Percentiles rank a stretch among this genome's conserved stretches.
Conservation (phyloP, 2,113 vertebrate species). For the Podiceps cristatus region DNA sequence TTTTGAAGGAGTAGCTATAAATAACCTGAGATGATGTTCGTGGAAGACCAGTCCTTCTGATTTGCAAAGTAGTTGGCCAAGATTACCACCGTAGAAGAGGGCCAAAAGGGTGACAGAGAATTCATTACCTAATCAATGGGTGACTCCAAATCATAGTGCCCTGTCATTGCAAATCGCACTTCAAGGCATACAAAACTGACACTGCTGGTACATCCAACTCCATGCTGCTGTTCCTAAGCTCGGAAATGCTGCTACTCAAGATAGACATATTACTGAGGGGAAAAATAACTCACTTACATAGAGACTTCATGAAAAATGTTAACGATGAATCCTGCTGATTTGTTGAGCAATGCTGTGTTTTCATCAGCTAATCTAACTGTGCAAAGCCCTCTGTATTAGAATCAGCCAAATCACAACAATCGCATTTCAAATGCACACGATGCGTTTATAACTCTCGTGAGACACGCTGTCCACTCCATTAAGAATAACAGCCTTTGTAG, state of each 20-base stretch:
- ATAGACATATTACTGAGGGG: neutral
- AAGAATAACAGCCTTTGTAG: constrained; percentile 45
- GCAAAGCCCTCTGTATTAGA: constrained; percentile 3
- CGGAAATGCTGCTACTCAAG: neutral
- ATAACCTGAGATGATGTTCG: neutral
- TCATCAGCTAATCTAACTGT: constrained; percentile 47
- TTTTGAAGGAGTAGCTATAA: neutral
- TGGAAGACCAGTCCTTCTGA: neutral
- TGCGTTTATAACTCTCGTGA: constrained; percentile 22
- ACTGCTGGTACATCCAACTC: neutral
- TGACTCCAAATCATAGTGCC: neutral
- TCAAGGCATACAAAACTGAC: neutral
- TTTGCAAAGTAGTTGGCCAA: neutral
- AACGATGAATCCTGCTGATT: constrained; percentile 24
- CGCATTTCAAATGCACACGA: neutral
- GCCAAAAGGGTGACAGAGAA: neutral
- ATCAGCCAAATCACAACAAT: neutral
- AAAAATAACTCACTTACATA: neutral
- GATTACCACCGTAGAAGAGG: neutral
- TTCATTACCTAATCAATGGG: neutral
- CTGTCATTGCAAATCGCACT: neutral
- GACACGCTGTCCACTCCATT: constrained; percentile 23
- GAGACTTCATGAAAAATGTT: neutral
- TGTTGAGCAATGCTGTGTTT: constrained; percentile 10
- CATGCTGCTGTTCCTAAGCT: neutral